phyloP scores from a whole-genome alignment of 2,797 vertebrate genomes.

The Botia almorhae region DNA sequence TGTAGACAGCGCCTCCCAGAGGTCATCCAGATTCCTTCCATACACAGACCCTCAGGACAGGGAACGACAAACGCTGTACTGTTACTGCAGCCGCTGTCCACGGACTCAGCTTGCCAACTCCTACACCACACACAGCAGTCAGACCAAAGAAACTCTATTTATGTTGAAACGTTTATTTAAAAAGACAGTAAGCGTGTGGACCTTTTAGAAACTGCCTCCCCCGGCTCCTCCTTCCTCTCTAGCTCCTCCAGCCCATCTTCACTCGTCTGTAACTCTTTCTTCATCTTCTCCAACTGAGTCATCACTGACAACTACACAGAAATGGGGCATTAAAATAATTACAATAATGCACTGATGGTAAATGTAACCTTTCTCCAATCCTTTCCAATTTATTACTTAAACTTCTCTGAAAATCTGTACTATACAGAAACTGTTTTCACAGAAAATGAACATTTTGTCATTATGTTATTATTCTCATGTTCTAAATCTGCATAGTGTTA shows the following conservation, averaged over 20 bases:
- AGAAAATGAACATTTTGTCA: too few species aligned
- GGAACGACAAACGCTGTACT: slow-evolving; percentile 84
- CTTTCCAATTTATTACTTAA: neutral
- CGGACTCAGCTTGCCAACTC: slow-evolving; percentile 96
- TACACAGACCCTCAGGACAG: slow-evolving; percentile 82
- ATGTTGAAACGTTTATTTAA: neutral
- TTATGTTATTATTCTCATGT: too few species aligned
- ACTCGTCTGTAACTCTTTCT: slow-evolving; percentile 80
- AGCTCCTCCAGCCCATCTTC: slow-evolving; percentile 81
- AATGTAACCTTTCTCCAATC: neutral
- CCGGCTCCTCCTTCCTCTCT: slow-evolving; percentile 86
- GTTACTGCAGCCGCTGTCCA: slow-evolving; percentile 95
- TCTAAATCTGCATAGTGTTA: too few species aligned
- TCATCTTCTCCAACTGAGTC: slow-evolving; percentile 80
- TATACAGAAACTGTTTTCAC: too few species aligned
- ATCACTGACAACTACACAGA: slow-evolving; percentile 33
- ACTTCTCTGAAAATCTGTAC: neutral
- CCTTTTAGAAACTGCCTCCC: slow-evolving; percentile 87
- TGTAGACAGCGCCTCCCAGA: slow-evolving; percentile 79
- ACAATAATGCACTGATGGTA: neutral
- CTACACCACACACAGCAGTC: slow-evolving; percentile 67
- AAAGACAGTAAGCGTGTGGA: slow-evolving; percentile 56
- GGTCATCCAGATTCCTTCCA: slow-evolving; percentile 77
- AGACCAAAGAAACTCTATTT: neutral
- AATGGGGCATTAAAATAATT: slow-evolving; percentile 55